These are phyloP conservation scores for Melanotaenia nigrans DNA, from an alignment of 2,797 vertebrate species.

Conservation along the genomic window DNA sequence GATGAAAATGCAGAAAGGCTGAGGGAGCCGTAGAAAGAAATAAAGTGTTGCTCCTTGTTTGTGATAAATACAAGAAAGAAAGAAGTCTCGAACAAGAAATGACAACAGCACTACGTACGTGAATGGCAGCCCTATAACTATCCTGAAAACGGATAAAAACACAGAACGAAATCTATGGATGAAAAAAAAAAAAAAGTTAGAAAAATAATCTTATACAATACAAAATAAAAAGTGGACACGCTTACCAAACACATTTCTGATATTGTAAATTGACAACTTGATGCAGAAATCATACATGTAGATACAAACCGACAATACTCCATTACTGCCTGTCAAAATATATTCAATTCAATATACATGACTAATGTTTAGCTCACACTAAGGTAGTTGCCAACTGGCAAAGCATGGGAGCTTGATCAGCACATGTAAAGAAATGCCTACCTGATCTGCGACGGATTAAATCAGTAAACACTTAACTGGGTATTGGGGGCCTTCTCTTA, in stretches of 20 bases:
- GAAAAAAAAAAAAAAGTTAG: constrained; percentile 74
- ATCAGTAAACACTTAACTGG: constrained; percentile 65
- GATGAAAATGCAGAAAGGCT: constrained; percentile 74
- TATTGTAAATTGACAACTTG: constrained; percentile 61
- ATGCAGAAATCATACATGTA: constrained; percentile 70
- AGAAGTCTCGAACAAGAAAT: constrained; percentile 17
- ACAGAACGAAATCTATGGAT: constrained; percentile 69
- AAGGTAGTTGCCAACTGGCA: constrained; percentile 85
- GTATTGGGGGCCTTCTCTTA: constrained; percentile 41
- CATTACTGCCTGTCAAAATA: constrained; percentile 71
- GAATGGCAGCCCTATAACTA: constrained; percentile 76
- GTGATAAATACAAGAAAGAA: constrained; percentile 73
- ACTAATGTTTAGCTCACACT: constrained; percentile 72
- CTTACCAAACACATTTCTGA: constrained; percentile 63
- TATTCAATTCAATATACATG: constrained; percentile 77
- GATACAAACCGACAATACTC: constrained; percentile 69
- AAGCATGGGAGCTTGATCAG: constrained; percentile 50
- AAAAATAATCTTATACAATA: constrained; percentile 76
- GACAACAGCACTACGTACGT: constrained; percentile 58
- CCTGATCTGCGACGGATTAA: constrained; percentile 48
- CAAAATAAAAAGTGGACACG: constrained; percentile 68
- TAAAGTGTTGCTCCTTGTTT: constrained; percentile 59
- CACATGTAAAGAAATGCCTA: constrained; percentile 40
- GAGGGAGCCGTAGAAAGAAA: constrained; percentile 58
- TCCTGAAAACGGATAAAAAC: constrained; percentile 77